phyloP scores from a whole-genome alignment of 2,113 vertebrate genomes.

The Leucoraja erinaceus region DNA sequence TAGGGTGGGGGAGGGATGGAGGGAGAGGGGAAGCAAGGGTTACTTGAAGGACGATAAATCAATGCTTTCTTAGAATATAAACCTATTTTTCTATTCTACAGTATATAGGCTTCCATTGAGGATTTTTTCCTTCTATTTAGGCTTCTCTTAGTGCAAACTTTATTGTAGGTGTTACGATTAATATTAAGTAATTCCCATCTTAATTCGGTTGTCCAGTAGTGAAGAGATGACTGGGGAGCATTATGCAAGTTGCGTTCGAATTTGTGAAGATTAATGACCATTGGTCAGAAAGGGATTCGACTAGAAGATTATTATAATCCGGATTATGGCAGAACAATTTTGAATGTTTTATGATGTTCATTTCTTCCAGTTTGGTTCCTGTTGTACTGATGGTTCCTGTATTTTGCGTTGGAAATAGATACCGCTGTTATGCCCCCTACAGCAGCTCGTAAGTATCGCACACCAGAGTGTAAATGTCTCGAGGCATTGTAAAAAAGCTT shows the following conservation, averaged over 20 bases:
- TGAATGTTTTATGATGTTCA: background rate
- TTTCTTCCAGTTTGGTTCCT: constrained; percentile 63
- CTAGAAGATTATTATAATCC: background rate
- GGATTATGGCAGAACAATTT: background rate
- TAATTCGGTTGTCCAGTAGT: background rate
- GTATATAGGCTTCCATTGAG: too few species aligned
- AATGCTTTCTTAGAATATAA: too few species aligned
- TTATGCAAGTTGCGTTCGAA: too few species aligned
- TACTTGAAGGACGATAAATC: too few species aligned
- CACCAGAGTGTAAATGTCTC: background rate
- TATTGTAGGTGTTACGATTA: background rate
- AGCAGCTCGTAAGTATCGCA: constrained; percentile 70
- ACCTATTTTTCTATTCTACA: background rate
- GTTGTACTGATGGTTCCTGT: constrained; percentile 72
- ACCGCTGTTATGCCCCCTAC: constrained; percentile 68
- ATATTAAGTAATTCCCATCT: background rate
- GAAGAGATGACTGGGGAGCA: background rate
- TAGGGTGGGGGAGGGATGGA: too few species aligned
- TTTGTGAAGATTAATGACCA: background rate
- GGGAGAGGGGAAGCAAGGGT: too few species aligned
- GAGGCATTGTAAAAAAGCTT: background rate
- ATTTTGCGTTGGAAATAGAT: constrained; percentile 63
- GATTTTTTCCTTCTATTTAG: background rate
- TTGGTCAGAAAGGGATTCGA: background rate
- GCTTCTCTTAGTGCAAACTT: background rate